Conservation (phyloP, 2,797 vertebrate species). For the Momotus momota region DNA sequence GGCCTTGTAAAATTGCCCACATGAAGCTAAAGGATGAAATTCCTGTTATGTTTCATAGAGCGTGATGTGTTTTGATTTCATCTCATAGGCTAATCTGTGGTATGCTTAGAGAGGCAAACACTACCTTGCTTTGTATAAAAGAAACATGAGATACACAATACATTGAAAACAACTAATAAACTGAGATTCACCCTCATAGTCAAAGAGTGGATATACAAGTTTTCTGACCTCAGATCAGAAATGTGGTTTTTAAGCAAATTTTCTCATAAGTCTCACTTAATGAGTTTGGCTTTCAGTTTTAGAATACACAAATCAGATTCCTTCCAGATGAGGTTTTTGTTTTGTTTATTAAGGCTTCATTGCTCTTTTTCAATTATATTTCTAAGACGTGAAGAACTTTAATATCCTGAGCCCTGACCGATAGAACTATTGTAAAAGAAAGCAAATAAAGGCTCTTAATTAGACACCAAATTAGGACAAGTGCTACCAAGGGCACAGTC, state of each 20-base stretch:
- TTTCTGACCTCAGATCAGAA: neutral
- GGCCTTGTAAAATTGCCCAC: neutral
- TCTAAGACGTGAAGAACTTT: neutral
- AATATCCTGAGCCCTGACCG: neutral
- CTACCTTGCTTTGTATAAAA: neutral
- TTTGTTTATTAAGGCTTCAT: neutral
- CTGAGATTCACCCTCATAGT: neutral
- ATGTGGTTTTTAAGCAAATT: neutral
- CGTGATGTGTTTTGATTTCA: neutral
- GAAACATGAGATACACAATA: neutral
- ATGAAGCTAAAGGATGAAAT: neutral
- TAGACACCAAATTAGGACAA: constrained; percentile 30
- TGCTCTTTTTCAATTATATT: constrained; percentile 18
- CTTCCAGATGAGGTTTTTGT: neutral
- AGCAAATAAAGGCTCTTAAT: constrained; percentile 23
- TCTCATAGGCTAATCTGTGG: neutral
- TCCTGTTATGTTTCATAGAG: neutral
- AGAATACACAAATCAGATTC: neutral
- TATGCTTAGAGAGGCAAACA: neutral
- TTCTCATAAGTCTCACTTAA: neutral
- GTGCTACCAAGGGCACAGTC: neutral
- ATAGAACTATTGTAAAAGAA: neutral
- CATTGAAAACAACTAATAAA: neutral
- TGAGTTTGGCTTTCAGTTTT: neutral
- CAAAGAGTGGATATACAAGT: neutral